Conservation (phyloP, 2,113 vertebrate species). For the Nycticorax nycticorax region DNA sequence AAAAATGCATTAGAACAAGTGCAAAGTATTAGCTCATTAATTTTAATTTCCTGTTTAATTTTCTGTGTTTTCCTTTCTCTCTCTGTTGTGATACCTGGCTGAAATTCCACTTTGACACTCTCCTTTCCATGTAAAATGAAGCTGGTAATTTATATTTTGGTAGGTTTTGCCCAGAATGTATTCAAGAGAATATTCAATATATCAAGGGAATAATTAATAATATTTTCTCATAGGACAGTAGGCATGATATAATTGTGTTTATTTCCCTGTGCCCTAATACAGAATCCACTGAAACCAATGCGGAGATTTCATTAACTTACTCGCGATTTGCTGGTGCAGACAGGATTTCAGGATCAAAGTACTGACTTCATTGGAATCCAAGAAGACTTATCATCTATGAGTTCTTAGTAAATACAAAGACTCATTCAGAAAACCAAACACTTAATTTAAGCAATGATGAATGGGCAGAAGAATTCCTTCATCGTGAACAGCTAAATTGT, state of each 20-base stretch:
- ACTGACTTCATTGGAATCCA: background rate
- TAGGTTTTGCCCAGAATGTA: background rate
- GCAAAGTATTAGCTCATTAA: background rate
- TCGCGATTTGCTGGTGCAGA: background rate
- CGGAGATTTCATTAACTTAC: background rate
- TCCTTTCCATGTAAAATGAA: background rate
- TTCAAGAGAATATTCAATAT: background rate
- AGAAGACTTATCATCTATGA: background rate
- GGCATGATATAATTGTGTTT: background rate
- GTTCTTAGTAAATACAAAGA: background rate
- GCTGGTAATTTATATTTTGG: background rate
- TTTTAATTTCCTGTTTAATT: background rate
- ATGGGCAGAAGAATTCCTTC: background rate
- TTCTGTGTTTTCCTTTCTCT: background rate
- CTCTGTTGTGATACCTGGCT: background rate
- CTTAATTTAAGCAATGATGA: background rate
- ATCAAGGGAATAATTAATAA: background rate
- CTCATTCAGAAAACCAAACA: background rate
- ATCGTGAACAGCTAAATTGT: background rate
- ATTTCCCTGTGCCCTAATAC: background rate
- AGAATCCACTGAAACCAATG: background rate
- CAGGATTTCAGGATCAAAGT: background rate
- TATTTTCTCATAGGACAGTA: background rate
- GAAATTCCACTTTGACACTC: background rate
- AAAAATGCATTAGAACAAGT: background rate